Percentiles rank a stretch among this genome's conserved stretches.
These are phyloP conservation scores for Acropternis orthonyx DNA, from an alignment of 2,797 vertebrate species.

Conservation along the genomic window DNA sequence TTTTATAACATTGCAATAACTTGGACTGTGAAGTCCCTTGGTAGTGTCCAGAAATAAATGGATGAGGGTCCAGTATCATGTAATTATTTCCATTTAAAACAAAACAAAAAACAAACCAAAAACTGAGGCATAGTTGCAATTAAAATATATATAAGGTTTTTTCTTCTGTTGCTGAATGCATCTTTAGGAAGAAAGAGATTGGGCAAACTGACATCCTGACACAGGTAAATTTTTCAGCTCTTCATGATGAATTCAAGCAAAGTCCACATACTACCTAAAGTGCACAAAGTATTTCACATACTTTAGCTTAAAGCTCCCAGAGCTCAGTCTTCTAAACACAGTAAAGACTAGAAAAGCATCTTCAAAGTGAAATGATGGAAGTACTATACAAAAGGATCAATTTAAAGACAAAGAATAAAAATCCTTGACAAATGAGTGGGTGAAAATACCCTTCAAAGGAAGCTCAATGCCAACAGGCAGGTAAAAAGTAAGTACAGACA, in stretches of 20 bases:
- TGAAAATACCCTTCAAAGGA: not conserved
- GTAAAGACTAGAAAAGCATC: not conserved
- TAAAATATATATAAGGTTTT: not conserved
- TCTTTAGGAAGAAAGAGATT: not conserved
- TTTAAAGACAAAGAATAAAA: not conserved
- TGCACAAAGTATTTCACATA: not conserved
- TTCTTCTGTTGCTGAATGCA: not conserved
- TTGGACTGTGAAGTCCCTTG: not conserved
- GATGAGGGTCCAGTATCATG: not conserved
- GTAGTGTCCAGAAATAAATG: not conserved
- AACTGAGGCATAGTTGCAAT: not conserved
- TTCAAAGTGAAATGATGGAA: not conserved
- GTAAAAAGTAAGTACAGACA: not conserved
- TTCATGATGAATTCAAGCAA: not conserved
- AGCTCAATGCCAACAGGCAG: not conserved
- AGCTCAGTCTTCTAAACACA: not conserved
- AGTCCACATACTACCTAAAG: not conserved
- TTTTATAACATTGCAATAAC: not conserved
- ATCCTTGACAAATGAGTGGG: not conserved
- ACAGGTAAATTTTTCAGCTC: not conserved
- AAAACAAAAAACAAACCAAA: not conserved
- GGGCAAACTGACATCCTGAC: not conserved
- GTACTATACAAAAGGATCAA: not conserved
- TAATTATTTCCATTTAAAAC: not conserved
- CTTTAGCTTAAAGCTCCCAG: not conserved